Base-by-base conservation (phyloP, 2,113 vertebrate species). In the Pipa parva region DNA sequence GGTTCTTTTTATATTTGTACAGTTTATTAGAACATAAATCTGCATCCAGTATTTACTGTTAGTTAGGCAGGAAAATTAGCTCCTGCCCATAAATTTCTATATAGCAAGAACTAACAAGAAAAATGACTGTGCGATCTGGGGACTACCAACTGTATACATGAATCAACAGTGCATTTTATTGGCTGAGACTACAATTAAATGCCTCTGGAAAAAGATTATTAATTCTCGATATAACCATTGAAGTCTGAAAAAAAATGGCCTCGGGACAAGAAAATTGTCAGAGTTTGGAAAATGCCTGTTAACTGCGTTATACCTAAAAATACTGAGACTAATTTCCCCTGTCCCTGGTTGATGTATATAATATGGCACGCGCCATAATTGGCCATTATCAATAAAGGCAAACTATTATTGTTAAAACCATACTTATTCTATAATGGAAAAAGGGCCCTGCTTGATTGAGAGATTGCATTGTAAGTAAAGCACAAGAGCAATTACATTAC, bases 1-100 rank as follows among this genome's bases (percentile, higher is more conserved):
- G 27, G 39, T 70, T 80, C 48, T 75, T 54, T 77, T 80, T 75
- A 46, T 71, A 70, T 71, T 59, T 56, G 18, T 73, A n/a, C 48
- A 54, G 2, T 76, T 75, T 76, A 6, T 71, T 77, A 27, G 66
- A 65, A 20, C 50, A 54, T 62, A 63, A 63, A 51, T 72, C 72
- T 3, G 24, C 13, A 17, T 36, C 5, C 50, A 33, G 61, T 75
- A 25, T 66, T 75, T 69, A 26, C 33, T 71, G 1, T 56, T 68
- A 69, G 29, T 72, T 28, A 55, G n/a, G 54, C 21, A 61, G 64
- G 56, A 24, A 71, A 79, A 71, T 68, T 12, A 17, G 50, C 39
- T 71, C 68, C 49, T 67, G 52, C 54, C 26, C 49, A 63, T 73
- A 31, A n/a, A 63, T 83, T 67, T 66, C 70, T 48, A 15, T 52